phyloP scores from a whole-genome alignment of 2,113 vertebrate genomes.

The Mungos mungo region DNA sequence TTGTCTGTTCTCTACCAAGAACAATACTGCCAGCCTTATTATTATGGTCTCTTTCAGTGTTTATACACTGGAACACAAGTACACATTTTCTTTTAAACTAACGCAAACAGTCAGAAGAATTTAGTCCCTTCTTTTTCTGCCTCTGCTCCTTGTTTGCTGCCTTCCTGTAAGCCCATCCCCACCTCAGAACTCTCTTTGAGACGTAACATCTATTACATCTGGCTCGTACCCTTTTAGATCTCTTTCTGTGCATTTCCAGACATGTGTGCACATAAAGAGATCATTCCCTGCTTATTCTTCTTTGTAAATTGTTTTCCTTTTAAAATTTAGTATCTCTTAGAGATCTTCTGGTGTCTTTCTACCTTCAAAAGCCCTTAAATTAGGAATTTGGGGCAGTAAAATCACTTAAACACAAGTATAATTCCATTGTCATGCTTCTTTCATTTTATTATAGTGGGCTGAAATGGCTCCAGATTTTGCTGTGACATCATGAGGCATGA shows the following conservation, averaged over 20 bases:
- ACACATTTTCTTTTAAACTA: neutral
- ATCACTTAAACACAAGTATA: neutral
- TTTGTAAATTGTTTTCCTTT: neutral
- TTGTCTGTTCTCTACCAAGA: neutral
- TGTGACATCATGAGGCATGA: neutral
- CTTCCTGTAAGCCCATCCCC: neutral
- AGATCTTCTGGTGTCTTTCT: neutral
- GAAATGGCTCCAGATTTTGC: neutral
- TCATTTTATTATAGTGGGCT: neutral
- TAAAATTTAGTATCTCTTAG: neutral
- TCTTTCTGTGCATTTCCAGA: neutral
- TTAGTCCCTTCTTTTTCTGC: neutral
- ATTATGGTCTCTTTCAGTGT: neutral
- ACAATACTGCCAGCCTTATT: neutral
- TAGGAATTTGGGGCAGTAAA: conserved; percentile 21
- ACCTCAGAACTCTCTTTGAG: neutral
- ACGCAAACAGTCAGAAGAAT: neutral
- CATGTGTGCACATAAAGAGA: neutral
- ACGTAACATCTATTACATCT: neutral
- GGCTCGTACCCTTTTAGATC: neutral
- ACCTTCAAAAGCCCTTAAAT: neutral
- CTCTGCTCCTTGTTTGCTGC: neutral
- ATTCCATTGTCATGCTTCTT: neutral
- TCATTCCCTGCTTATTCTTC: neutral
- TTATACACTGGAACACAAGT: neutral